Percentiles rank a stretch among this genome's conserved stretches.
Conservation (phyloP, 2,797 vertebrate genomes). For the Propithecus deckenii region DNA sequence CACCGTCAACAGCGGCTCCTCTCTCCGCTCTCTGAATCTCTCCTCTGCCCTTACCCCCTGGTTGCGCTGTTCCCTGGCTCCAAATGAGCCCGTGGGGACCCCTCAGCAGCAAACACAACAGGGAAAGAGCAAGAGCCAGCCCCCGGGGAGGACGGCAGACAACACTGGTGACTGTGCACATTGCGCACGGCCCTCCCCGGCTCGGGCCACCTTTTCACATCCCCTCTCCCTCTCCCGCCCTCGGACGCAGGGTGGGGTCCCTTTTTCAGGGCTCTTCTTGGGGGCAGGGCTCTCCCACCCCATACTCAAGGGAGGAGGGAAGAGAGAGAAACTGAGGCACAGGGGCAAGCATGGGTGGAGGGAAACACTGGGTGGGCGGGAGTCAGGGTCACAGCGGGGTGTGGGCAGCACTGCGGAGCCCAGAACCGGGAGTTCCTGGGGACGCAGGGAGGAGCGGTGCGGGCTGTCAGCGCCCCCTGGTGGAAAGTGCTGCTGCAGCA, state of each 20-base stretch:
- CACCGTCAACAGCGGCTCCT: not conserved
- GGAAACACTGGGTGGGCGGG: not conserved
- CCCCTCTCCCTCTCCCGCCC: not conserved
- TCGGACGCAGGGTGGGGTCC: not conserved
- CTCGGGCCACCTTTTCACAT: not conserved
- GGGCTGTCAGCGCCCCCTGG: not conserved
- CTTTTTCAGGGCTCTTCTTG: not conserved
- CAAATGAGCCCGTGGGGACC: conserved; percentile 55
- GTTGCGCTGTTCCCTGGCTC: conserved; percentile 11
- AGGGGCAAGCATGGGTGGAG: not conserved
- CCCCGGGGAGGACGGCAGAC: not conserved
- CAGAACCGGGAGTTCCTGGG: not conserved
- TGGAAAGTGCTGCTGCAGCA: not conserved
- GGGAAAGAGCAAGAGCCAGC: conserved; percentile 42
- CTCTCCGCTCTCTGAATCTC: not conserved
- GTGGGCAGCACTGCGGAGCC: not conserved
- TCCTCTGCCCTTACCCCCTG: not conserved
- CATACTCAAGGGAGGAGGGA: no score
- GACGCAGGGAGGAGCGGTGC: not conserved
- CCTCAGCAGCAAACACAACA: conserved; percentile 40
- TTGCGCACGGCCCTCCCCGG: not conserved
- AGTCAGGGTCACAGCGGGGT: not conserved
- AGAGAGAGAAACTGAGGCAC: not conserved
- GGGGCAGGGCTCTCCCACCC: not conserved
- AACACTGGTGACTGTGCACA: not conserved